Base-by-base conservation (phyloP, 2,797 vertebrate species). In the Myripristis murdjan region DNA sequence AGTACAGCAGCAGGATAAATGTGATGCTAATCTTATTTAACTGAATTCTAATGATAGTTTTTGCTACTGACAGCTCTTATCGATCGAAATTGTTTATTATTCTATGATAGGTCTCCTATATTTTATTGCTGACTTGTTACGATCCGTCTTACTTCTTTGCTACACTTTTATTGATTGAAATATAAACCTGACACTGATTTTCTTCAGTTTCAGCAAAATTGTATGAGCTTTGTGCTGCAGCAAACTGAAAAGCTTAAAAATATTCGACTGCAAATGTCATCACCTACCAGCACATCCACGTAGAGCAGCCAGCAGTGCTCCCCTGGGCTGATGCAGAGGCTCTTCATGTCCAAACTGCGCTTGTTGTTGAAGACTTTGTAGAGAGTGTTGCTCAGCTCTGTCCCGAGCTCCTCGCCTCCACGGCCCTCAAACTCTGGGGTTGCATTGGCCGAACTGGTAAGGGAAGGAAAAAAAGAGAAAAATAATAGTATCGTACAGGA, bases 271-370 rank as follows among this genome's bases (percentile, higher is more conserved):
- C 12, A 10, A 39, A 43, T 8, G 22, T n/a, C n/a, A 23, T 20
- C 6, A 87, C 97, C 94, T 87, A 99, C 97, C 95, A 99, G 87
- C 10, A 99, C 96, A 7, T 99, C 98, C 39, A 99, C 96, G 1
- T 98, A 99, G 37, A 99, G 96, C 18, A 96, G 80, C 98, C 98
- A 99, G 92, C 98, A 99, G 88, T 98, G 96, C 31, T 99, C 96
- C 68, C 95, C 92, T 1, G 95, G 85, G 69, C 95, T 95, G 73
- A 99, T 96, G 35, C 96, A 97, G 53, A 99, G 96, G 1, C 93
- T 90, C 69, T 89, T 91, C 87, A 97, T 85, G 82, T 98, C 95
- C 2, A 99, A 3, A 1, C 92, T 95, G 92, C 89, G 91, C 72
- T 95, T 93, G 2, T 96, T 97, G 90, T 95, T 96, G 85, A 99